A percentile compares a stretch with the other conserved stretches of the same genome.
Evolutionary conservation across 2,113 vertebrate genomes (phyloP).

Genomic region (Cyphomyrus discorhynchus): DNA sequence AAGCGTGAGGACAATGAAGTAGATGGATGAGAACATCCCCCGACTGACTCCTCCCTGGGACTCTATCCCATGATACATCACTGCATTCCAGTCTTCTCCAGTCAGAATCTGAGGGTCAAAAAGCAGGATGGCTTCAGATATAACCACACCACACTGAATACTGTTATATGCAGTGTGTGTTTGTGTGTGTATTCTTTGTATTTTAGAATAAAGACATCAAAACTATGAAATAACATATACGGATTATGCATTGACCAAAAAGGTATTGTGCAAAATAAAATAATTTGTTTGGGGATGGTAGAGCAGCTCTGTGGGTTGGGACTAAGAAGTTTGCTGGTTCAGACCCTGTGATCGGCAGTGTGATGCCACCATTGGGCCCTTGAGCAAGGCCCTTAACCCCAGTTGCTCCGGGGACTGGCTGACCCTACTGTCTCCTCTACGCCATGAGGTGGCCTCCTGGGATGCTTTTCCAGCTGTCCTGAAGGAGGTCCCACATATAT

Average conservation of each 20-base stretch:
- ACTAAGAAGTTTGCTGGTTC: background rate
- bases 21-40: conserved; percentile 93
- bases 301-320: background rate
- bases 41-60: conserved; percentile 84
- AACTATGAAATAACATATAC: background rate
- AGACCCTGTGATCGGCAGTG: rapidly evolving
- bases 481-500: background rate
- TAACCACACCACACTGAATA: background rate
- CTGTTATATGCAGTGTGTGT: background rate
- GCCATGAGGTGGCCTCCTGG: background rate
- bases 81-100: conserved; percentile 94
- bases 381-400: background rate
- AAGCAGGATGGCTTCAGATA: background rate
- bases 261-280: background rate
- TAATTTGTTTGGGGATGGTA: background rate
- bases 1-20: conserved; percentile 92
- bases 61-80: conserved; percentile 96
- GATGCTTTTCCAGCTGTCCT: background rate
- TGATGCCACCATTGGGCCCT: background rate
- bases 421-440: background rate
- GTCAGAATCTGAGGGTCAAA: conserved; percentile 78
- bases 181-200: background rate
- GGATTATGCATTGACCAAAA: background rate
- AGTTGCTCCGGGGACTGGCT: background rate
- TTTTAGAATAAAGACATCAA: background rate